These are phyloP conservation scores for Trachelus troglodyta DNA, from an alignment of 2,888 invertebrate genomes.

Conservation along the genomic window DNA sequence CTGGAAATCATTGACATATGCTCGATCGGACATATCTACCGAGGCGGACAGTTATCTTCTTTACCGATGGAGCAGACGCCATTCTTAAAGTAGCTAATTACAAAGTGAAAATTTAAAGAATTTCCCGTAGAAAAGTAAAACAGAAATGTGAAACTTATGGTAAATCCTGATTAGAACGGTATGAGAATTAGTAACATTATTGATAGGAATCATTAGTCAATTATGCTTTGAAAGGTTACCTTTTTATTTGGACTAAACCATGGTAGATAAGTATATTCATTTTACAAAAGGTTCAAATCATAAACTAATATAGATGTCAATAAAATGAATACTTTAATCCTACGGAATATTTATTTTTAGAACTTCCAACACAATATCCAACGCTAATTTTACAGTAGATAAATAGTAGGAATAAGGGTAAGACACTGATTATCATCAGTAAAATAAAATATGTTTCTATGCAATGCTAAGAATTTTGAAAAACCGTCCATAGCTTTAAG, in stretches of 20 bases:
- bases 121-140: not conserved
- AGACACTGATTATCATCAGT: not conserved
- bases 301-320: too few species aligned
- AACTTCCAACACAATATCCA: too few species aligned
- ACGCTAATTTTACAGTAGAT: too few species aligned
- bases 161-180: not conserved
- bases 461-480: not conserved
- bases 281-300: too few species aligned
- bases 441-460: not conserved
- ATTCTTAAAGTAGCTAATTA: not conserved
- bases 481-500: not conserved
- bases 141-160: not conserved
- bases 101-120: not conserved
- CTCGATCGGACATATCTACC: not conserved
- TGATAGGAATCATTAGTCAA: not conserved
- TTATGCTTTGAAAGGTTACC: too few species aligned
- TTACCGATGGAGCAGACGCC: not conserved
- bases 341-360: too few species aligned
- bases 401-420: not conserved
- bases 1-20: not conserved
- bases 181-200: not conserved
- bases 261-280: too few species aligned
- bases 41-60: not conserved
- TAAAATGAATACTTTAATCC: too few species aligned
- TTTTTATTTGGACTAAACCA: too few species aligned